phyloP scores from a whole-genome alignment of 2,888 invertebrate genomes.

The Watsonalla cultraria region DNA sequence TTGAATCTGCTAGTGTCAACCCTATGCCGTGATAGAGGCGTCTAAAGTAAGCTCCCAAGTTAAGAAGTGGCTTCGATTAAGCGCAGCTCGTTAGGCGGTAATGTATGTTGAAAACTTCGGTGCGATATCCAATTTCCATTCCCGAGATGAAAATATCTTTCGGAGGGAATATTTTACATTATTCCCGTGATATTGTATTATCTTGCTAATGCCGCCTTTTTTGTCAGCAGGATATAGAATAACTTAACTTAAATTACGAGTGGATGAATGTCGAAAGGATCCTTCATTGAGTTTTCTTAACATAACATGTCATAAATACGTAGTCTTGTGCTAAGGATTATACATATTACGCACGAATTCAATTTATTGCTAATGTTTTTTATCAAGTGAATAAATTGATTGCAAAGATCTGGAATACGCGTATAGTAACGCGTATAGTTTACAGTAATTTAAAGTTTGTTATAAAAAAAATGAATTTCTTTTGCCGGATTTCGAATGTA shows the following conservation, averaged over 20 bases:
- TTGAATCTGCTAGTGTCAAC: not conserved
- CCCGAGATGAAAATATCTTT: not conserved
- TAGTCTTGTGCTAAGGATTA: no score
- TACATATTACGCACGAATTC: not conserved
- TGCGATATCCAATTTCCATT: constrained; percentile 2
- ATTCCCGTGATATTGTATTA: no score
- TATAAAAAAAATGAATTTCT: no score
- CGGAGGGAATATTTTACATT: not conserved
- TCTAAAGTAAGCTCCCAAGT: not conserved
- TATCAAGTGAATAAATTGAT: not conserved
- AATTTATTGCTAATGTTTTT: not conserved
- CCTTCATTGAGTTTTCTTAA: no score
- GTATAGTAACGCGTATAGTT: no score
- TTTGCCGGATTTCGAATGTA: no score
- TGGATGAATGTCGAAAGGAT: no score
- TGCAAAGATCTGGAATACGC: not conserved
- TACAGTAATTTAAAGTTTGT: no score
- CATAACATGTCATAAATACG: no score
- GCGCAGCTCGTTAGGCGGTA: constrained; percentile 3
- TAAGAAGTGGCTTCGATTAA: not conserved
- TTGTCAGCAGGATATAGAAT: no score
- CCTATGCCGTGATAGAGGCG: not conserved
- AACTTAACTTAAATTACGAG: no score
- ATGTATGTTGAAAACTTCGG: not conserved
- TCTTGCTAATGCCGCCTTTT: no score